Percentiles rank a stretch among this genome's conserved stretches.
phyloP scores from a whole-genome alignment of 2,113 vertebrate genomes.

The Myrmecophaga tridactyla region DNA sequence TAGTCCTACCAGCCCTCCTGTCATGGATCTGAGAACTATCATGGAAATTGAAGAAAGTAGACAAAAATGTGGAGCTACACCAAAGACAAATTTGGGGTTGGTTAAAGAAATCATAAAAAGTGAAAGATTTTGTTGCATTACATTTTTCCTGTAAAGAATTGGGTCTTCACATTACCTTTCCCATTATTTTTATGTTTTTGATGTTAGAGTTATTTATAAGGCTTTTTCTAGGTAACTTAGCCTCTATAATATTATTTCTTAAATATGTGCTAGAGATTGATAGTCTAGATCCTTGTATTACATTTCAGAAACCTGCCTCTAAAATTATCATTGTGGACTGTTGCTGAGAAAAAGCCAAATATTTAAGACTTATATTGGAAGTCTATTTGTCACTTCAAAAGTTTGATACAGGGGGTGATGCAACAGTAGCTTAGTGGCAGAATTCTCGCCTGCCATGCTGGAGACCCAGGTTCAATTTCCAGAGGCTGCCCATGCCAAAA shows the following conservation, averaged over 20 bases:
- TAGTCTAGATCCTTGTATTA: background rate
- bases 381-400: background rate
- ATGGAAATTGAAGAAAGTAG: slow-evolving; percentile 97
- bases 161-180: background rate
- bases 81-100: slow-evolving; percentile 88
- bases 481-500: no score
- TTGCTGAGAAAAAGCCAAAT: background rate
- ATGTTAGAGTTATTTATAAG: slow-evolving; percentile 13
- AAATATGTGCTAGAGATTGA: slow-evolving; percentile 20
- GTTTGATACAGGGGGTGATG: no score
- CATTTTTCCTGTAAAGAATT: slow-evolving; percentile 4
- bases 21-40: slow-evolving; percentile 94
- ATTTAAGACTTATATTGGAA: background rate
- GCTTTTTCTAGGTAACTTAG: background rate
- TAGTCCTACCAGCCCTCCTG: slow-evolving; percentile 88
- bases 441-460: no score
- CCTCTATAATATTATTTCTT: background rate
- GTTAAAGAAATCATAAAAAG: slow-evolving; percentile 79
- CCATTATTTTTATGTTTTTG: slow-evolving; percentile 12
- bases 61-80: slow-evolving; percentile 87
- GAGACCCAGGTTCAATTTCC: no score
- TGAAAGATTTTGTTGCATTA: slow-evolving; percentile 37
- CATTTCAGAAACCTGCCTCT: background rate
- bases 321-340: background rate
- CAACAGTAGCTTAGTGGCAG: no score